Evolutionary conservation across 2,113 vertebrate species (phyloP), one percentile per base, ranked within the genome.

Genomic region (Amphilophus citrinellus): DNA sequence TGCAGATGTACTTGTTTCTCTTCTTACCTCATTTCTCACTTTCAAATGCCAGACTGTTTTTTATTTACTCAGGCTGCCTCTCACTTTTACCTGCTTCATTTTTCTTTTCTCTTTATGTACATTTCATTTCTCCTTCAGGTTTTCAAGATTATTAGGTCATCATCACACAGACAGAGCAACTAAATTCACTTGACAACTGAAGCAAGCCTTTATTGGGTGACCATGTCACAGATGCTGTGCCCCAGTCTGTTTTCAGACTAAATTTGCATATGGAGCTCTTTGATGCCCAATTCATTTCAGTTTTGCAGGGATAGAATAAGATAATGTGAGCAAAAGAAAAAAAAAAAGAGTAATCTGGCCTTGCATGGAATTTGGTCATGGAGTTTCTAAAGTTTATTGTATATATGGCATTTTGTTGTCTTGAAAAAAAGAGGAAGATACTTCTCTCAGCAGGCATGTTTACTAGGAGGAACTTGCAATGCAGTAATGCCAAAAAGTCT

Each of bases 81-180:
- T 77, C 57, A 63, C 8, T 84, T 61, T 76, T 24, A 11, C 24
- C 37, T 14, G 30, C 60, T 61, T 79, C n/a, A 61, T 85, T 87
- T 44, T 24, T 42, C 61, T 79, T 61, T 6, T 14, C 22, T 37
- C 32, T 80, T 18, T 60, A 27, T 79, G 22, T 61, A 60, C 2
- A 2, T 62, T 81, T 79, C 47, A 77, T 53, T 17, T 86, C 35
- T 77, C 37, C 20, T 27, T 83, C 65, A 47, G 83, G 35, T 18
- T 81, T 42, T 83, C 59, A 56, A 77, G 58, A 80, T 82, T 57
- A 85, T 59, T 39, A 47, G 5, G 56, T 60, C 11, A 32, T 60
- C 11, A 59, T 22, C 68, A 83, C 56, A 44, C 10, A 61, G 11
- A 61, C 57, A 63, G 17, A 71, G 65, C 30, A 47, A 22, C 60